A percentile compares a stretch with the other conserved stretches of the same genome.
Evolutionary conservation across 2,888 invertebrate species (phyloP).

Genomic region (Mechanitis mazaeus): DNA sequence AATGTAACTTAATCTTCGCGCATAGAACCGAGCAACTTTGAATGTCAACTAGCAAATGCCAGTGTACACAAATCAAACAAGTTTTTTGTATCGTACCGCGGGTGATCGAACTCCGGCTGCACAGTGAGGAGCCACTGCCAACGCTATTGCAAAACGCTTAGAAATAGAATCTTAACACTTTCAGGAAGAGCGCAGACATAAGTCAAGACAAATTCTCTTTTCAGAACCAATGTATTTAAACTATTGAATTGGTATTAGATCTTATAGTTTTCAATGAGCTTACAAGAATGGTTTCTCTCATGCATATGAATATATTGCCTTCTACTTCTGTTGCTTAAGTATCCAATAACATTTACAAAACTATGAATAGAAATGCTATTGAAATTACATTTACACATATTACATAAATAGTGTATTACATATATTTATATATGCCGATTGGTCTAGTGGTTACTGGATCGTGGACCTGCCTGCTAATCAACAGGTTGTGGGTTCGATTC

Average conservation of each 20-base stretch:
- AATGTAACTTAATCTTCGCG: constrained; percentile 16
- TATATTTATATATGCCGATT: too few relatives aligned
- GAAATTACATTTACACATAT: too few relatives aligned
- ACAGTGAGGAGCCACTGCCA: constrained; percentile 30
- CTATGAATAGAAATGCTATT: neutral
- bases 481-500: too few relatives aligned
- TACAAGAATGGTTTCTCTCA: constrained; percentile 14
- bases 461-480: too few relatives aligned
- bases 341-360: constrained; percentile 2
- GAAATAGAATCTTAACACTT: constrained; percentile 29
- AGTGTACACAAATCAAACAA: constrained; percentile 34
- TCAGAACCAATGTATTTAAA: too few relatives aligned
- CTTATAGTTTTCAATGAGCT: constrained; percentile 13
- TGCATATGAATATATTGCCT: constrained; percentile 13
- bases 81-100: constrained; percentile 34
- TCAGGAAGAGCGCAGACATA: constrained; percentile 32
- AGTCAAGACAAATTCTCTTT: constrained; percentile 2
- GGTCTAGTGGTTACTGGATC: too few relatives aligned
- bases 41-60: constrained; percentile 31
- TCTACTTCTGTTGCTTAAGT: neutral
- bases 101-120: constrained; percentile 37
- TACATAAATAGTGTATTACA: too few relatives aligned
- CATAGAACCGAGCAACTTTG: constrained; percentile 22
- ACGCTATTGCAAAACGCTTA: constrained; percentile 31
- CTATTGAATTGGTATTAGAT: constrained; percentile 2